Base-by-base conservation (phyloP, 2,797 vertebrate species). In the Labroides dimidiatus region DNA sequence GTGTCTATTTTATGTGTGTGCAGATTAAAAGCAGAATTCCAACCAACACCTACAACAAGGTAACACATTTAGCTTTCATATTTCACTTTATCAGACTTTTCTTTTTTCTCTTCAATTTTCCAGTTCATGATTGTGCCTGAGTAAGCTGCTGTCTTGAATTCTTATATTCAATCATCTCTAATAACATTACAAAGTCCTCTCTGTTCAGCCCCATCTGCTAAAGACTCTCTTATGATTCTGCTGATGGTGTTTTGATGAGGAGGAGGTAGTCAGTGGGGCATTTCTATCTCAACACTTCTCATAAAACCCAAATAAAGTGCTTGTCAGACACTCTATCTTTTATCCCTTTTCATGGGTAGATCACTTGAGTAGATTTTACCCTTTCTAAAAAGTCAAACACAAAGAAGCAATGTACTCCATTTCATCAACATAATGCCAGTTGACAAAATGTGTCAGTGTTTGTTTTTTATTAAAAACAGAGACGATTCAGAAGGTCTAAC, bases 11-110 rank as follows among this genome's bases (percentile, higher is more conserved):
- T 62, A 52, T 87, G 33, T 84, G 17, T 67, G 60, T 77, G 24
- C 81, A 95, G 94, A 78, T 72, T 91, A 73, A 95, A 93, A 90
- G 88, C 87, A 72, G 69, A 87, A 10, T 52, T 91, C 60, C 85
- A 85, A 58, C 78, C 84, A 64, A 84, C 80, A 30, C 80, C 86
- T 9, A 69, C 90, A 17, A 80, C 78, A 70, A 94, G 93, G 94
- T 95, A 93, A 84, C 64, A 21, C 30, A 20, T 15, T 60, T 44
- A 17, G 44, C 42, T 43, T 48, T 50, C 13, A 24, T 1, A 23
- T 21, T 17, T 39, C 37, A 61, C 30, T 49, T 21, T 7, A 10
- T 8, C 14, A 37, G 13, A 7, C 10, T 15, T 1, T 44, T 24
- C 23, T 15, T 15, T 50, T 0, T 10, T 61, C 15, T 65, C 10